Conservation (phyloP, 2,797 vertebrate genomes). For the Mormyrops boulengeri region DNA sequence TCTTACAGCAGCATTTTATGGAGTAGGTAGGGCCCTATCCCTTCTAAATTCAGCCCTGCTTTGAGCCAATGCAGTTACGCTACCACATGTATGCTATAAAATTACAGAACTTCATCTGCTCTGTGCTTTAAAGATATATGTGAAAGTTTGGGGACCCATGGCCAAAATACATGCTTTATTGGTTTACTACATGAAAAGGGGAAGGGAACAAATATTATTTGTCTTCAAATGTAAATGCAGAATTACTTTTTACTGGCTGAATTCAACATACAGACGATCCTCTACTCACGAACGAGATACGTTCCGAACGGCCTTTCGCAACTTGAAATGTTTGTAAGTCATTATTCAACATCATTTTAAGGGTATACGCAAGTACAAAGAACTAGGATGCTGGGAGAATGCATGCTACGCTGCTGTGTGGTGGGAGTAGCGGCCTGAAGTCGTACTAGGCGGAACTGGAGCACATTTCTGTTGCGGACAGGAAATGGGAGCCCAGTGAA, state of each 20-base stretch:
- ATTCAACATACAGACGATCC: background rate
- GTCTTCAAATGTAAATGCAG: background rate
- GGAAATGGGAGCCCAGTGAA: too few relatives aligned
- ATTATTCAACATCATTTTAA: too few relatives aligned
- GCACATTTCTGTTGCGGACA: too few relatives aligned
- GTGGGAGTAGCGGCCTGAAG: too few relatives aligned
- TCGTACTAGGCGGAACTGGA: too few relatives aligned
- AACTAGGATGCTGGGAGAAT: too few relatives aligned
- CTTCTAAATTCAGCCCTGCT: background rate
- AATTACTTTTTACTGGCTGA: background rate
- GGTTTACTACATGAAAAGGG: background rate
- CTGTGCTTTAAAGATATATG: background rate
- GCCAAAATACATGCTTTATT: background rate
- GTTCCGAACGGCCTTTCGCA: too few relatives aligned
- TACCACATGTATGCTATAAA: background rate
- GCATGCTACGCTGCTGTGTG: too few relatives aligned
- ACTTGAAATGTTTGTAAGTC: too few relatives aligned
- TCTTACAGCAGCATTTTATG: background rate
- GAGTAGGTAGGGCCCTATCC: background rate
- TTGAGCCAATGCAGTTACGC: background rate
- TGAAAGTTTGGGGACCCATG: background rate
- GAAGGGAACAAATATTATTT: background rate
- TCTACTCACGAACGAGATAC: too few relatives aligned
- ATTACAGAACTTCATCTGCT: background rate
- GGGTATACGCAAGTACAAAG: too few relatives aligned